These are phyloP conservation scores for Minunthozetes semirufus DNA, from an alignment of 2,888 invertebrate species.

Conservation along the genomic window DNA sequence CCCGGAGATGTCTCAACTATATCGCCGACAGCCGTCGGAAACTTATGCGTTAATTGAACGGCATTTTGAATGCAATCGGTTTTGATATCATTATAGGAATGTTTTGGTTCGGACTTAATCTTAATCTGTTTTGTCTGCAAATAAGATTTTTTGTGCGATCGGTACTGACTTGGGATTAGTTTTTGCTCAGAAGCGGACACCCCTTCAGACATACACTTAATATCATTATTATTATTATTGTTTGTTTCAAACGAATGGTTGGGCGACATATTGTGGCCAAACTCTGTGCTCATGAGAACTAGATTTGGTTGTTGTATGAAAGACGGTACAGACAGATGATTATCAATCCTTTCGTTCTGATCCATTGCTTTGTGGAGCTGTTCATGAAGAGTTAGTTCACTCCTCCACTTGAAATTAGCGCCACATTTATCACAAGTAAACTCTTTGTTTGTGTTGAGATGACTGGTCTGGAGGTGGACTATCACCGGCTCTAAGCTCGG, in stretches of 20 bases:
- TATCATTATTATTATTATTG: conserved; percentile 15
- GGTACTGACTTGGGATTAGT: not conserved
- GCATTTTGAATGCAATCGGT: not conserved
- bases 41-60: conserved; percentile 25
- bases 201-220: not conserved
- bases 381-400: conserved; percentile 41
- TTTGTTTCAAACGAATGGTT: not conserved
- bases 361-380: conserved; percentile 42
- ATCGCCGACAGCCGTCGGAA: conserved; percentile 35
- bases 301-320: conserved; percentile 32
- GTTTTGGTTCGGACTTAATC: conserved; percentile 24
- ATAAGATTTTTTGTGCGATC: conserved; percentile 10
- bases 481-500: conserved; percentile 40
- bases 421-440: conserved; percentile 43
- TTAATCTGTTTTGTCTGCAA: not conserved
- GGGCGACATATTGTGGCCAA: conserved; percentile 14
- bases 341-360: not conserved
- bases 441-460: conserved; percentile 38
- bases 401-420: conserved; percentile 42
- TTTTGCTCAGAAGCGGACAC: not conserved
- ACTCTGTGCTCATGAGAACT: conserved; percentile 29
- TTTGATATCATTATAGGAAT: conserved; percentile 25
- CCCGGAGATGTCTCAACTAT: conserved; percentile 40
- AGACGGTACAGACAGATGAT: conserved; percentile 22
- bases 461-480: conserved; percentile 40